phyloP scores from a whole-genome alignment of 92 coral and sea anemone genomes.

The Epizoanthus rinbou region DNA sequence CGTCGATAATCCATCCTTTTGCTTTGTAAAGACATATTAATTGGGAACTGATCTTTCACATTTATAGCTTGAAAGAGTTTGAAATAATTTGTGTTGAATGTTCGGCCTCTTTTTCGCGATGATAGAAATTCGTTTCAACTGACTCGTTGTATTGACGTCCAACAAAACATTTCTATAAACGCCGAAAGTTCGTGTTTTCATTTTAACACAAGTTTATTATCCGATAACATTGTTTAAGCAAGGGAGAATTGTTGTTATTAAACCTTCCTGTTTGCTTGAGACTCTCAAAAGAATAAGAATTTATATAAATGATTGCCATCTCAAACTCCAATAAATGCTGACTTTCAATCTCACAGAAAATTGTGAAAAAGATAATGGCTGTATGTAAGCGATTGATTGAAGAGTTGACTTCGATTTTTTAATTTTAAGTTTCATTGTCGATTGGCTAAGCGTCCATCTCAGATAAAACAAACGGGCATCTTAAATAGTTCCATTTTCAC shows the following conservation, averaged over 20 bases:
- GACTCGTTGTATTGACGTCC: not conserved
- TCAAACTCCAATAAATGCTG: constrained; percentile 26
- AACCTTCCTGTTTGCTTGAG: constrained; percentile 34
- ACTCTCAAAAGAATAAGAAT: constrained; percentile 39
- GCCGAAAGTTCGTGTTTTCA: constrained; percentile 3
- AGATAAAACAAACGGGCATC: constrained; percentile 29
- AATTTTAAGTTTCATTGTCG: constrained; percentile 40
- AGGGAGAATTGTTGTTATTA: constrained; percentile 20
- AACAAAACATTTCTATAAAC: constrained; percentile 26
- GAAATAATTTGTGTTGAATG: no score
- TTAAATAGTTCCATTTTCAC: not conserved
- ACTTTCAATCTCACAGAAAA: constrained; percentile 33
- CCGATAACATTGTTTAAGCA: constrained; percentile 31
- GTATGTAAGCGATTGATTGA: constrained; percentile 23
- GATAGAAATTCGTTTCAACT: no score
- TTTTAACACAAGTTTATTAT: constrained; percentile 41
- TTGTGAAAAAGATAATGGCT: constrained; percentile 39
- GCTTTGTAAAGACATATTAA: not conserved
- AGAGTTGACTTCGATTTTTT: constrained; percentile 23
- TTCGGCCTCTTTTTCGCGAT: no score
- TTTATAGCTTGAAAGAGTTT: no score
- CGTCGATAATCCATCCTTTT: not conserved
- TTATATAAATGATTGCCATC: constrained; percentile 34
- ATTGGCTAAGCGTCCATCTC: constrained; percentile 31
- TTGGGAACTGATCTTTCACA: no score